A percentile compares a stretch with the other conserved stretches of the same genome.
These are phyloP conservation scores for Sebastiscus tertius DNA, from an alignment of 2,797 vertebrate genomes.

Conservation along the genomic window DNA sequence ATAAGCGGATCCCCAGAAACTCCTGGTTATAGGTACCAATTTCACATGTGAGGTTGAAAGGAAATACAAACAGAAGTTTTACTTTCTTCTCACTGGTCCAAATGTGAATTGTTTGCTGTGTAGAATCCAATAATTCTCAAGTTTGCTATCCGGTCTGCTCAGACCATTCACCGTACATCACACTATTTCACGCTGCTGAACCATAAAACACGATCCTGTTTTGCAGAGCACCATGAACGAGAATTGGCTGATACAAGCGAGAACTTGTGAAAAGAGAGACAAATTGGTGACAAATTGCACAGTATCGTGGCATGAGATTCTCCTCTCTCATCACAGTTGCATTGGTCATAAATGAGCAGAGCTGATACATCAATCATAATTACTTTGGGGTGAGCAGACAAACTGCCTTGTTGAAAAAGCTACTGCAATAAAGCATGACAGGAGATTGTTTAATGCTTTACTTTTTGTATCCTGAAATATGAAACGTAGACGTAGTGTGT, in stretches of 20 bases:
- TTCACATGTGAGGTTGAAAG: neutral
- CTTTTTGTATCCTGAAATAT: neutral
- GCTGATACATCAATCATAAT: slow-evolving; percentile 25
- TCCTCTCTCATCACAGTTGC: slow-evolving; percentile 14
- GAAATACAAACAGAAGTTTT: neutral
- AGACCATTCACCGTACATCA: neutral
- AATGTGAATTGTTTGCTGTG: neutral
- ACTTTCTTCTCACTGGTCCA: neutral
- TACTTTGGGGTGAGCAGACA: neutral
- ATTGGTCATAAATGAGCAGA: slow-evolving; percentile 24
- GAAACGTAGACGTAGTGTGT: neutral
- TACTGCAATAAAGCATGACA: neutral
- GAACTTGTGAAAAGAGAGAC: slow-evolving; percentile 13
- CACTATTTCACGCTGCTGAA: slow-evolving; percentile 26
- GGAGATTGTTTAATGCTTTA: neutral
- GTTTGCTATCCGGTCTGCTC: slow-evolving; percentile 16
- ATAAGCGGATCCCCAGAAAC: neutral
- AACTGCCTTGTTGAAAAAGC: neutral
- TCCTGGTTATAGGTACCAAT: neutral
- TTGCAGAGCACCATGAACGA: slow-evolving; percentile 13
- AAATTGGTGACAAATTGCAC: slow-evolving; percentile 20
- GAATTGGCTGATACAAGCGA: slow-evolving; percentile 1
- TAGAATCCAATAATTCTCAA: neutral
- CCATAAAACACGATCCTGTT: slow-evolving; percentile 35
- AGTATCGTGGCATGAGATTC: neutral